Evolutionary conservation across 2,797 vertebrate genomes (phyloP), one percentile per base, ranked within the genome.

Genomic region (Ispidina picta): DNA sequence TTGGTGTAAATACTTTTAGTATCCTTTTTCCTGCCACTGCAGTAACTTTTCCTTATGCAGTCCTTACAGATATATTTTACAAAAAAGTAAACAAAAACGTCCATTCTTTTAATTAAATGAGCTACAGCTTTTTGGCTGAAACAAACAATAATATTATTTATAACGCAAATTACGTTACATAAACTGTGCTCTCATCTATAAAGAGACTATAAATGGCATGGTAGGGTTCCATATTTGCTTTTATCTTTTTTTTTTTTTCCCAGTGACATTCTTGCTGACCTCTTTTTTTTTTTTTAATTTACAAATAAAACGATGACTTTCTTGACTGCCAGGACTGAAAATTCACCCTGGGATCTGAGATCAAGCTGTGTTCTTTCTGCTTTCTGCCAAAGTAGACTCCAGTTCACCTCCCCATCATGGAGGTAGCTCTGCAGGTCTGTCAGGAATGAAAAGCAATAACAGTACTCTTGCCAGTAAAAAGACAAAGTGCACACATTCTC

Each of bases 311-410:
- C 51, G 39, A 71, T 21, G 41, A 39, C 52, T 93, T 91, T 88
- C 78, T 91, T 92, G 69, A 93, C 74, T 84, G 49, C 77, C 68
- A 92, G 46, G 19, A 51, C 51, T 91, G 83, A 88, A 95, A 96
- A 92, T 83, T 73, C 37, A 84, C 71, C 71, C 94, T 79, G 43
- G 58, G 73, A 89, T 93, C 52, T 63, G 68, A 93, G 73, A 93
- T 91, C 94, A 95, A 94, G 85, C 92, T 94, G 95, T 89, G 83
- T 87, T 60, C 65, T 88, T 95, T 95, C 74, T 94, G 81, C 52
- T 85, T 92, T 41, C 29, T 91, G 96, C 95, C 94, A 96, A 95
- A 94, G 95, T 78, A 96, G 86, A 95, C 90, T 77, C 51, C 1
- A 2, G 44, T 92, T 95, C 92, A 91, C 80, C 69, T 80, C 82